These are phyloP conservation scores for Poecilia latipinna DNA, from an alignment of 2,113 vertebrate genomes.

Conservation along the genomic window DNA sequence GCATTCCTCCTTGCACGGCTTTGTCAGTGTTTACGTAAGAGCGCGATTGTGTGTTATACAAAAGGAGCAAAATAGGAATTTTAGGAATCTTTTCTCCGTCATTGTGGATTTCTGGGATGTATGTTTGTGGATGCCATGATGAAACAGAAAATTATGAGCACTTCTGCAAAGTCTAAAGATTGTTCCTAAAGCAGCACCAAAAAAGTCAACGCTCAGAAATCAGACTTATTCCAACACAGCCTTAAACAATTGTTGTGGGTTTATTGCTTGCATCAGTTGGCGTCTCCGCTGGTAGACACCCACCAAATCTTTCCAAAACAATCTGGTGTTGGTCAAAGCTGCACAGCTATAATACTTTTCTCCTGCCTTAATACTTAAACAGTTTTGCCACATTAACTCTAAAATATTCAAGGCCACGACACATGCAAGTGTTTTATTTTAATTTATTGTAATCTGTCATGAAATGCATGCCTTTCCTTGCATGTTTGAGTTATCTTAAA, in stretches of 20 bases:
- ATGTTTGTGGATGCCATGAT: not conserved
- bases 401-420: not conserved
- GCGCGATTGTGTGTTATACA: conserved; percentile 17
- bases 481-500: not conserved
- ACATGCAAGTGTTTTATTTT: too few relatives aligned
- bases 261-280: not conserved
- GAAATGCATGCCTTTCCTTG: not conserved
- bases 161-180: not conserved
- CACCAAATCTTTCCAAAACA: not conserved
- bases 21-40: conserved; percentile 8
- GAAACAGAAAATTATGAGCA: not conserved
- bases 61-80: conserved; percentile 5
- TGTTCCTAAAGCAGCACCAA: not conserved
- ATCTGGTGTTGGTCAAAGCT: not conserved
- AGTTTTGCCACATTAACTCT: not conserved
- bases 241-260: not conserved
- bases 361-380: not conserved
- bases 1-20: conserved; percentile 48
- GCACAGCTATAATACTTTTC: not conserved
- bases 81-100: conserved; percentile 1
- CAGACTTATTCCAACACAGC: not conserved
- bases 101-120: conserved; percentile 7
- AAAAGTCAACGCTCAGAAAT: conserved; percentile 2
- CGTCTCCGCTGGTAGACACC: not conserved
- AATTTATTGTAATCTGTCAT: not conserved